phyloP scores from a whole-genome alignment of 2,888 invertebrate genomes.

The Drosophila affinis region DNA sequence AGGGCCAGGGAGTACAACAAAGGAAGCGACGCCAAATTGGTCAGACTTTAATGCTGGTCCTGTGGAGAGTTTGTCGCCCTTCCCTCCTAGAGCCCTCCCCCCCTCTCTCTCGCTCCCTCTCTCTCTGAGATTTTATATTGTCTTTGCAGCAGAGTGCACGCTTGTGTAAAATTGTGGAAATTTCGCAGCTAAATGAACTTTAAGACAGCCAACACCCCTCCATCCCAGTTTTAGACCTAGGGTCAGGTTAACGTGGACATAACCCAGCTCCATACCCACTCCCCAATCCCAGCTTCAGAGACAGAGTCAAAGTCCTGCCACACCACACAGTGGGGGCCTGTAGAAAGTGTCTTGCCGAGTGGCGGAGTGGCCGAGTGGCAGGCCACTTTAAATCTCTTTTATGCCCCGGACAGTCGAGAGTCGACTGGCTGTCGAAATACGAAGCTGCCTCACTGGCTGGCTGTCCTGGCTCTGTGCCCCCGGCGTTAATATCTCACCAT shows the following conservation, averaged over 20 bases:
- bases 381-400: constrained; percentile 46
- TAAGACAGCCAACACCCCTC: constrained; percentile 13
- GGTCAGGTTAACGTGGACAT: neutral
- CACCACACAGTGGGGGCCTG: constrained; percentile 1
- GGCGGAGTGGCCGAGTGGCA: constrained; percentile 12
- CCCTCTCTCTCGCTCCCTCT: neutral
- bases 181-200: constrained; percentile 43
- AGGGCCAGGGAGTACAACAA: constrained; percentile 21
- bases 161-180: constrained; percentile 48
- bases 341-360: constrained; percentile 32
- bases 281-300: neutral
- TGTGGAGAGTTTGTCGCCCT: constrained; percentile 49
- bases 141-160: constrained; percentile 38
- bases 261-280: no score
- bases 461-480: constrained; percentile 11
- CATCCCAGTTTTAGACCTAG: neutral
- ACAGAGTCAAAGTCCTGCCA: neutral
- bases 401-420: constrained; percentile 26
- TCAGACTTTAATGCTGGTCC: constrained; percentile 49
- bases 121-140: constrained; percentile 31
- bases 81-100: constrained; percentile 3
- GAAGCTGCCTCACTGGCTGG: neutral
- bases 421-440: constrained; percentile 37
- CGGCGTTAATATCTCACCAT: constrained; percentile 43
- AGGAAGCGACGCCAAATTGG: constrained; percentile 50